Conservation (phyloP, 2,888 invertebrate genomes). For the Eilema depressum region DNA sequence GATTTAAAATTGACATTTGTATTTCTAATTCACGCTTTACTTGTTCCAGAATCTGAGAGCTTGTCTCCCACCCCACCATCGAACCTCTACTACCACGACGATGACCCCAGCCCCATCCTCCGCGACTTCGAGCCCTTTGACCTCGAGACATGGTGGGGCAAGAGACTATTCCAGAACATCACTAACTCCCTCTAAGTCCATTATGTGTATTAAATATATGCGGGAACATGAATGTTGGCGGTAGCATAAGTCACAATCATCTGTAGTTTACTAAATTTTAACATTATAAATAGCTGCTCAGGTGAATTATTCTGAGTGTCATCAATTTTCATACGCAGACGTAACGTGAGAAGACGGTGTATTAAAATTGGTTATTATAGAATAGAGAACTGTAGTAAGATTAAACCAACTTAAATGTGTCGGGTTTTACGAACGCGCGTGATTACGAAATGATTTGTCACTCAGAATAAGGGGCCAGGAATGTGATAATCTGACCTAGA, state of each 20-base stretch:
- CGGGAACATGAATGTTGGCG: constrained; percentile 66
- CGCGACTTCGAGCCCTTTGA: constrained; percentile 96
- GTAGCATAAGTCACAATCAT: constrained; percentile 84
- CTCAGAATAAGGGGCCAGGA: not conserved
- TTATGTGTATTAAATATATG: constrained; percentile 32
- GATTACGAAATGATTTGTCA: no score
- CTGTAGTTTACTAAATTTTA: constrained; percentile 83
- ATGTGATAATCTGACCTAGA: not conserved
- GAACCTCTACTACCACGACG: constrained; percentile 91
- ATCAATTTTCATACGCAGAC: no score
- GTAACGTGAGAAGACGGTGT: no score
- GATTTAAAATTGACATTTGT: no score
- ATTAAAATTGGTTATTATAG: no score
- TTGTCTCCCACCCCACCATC: constrained; percentile 79
- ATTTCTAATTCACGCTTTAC: constrained; percentile 20
- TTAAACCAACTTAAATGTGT: no score
- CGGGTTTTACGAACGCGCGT: no score
- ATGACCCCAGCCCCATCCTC: constrained; percentile 89
- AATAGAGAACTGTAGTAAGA: no score
- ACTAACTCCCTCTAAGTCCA: constrained; percentile 90
- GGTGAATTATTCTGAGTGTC: no score
- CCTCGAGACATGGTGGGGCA: constrained; percentile 96
- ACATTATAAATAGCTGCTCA: constrained; percentile 10
- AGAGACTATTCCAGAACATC: constrained; percentile 93
- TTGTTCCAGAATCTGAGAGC: constrained; percentile 76